phyloP scores from a whole-genome alignment of 2,888 invertebrate genomes.

The Folsomia manolachei region DNA sequence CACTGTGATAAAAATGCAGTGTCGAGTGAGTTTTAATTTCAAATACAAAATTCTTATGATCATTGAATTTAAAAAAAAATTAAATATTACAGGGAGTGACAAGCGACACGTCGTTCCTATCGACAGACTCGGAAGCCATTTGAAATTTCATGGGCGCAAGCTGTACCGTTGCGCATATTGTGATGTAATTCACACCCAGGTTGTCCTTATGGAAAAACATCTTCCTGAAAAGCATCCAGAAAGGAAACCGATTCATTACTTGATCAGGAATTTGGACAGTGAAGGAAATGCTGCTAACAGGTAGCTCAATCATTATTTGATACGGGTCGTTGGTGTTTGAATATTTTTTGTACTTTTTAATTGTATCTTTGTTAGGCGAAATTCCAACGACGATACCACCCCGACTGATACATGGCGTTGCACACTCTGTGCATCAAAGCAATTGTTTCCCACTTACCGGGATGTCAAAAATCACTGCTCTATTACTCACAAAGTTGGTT shows the following conservation, averaged over 20 bases:
- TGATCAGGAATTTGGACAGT: conserved; percentile 56
- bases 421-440: conserved; percentile 62
- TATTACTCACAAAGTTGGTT: conserved; percentile 63
- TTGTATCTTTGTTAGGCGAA: conserved; percentile 28
- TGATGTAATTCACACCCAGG: conserved; percentile 64
- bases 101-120: conserved; percentile 56
- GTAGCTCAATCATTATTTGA: conserved; percentile 17
- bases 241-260: conserved; percentile 57
- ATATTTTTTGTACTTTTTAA: no score
- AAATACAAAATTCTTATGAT: neutral
- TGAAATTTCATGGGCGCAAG: conserved; percentile 70
- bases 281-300: conserved; percentile 50
- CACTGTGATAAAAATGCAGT: conserved; percentile 63
- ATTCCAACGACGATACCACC: conserved; percentile 35
- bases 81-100: conserved; percentile 26
- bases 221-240: conserved; percentile 62
- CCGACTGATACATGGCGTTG: conserved; percentile 64
- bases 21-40: conserved; percentile 34
- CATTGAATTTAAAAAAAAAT: no score
- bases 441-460: conserved; percentile 61
- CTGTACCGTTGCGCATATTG: conserved; percentile 73
- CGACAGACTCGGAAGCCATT: conserved; percentile 67
- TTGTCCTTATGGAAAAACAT: conserved; percentile 66
- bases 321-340: no score
- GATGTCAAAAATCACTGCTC: conserved; percentile 64